Percentiles rank a stretch among this genome's conserved stretches.
Conservation (phyloP, 2,113 vertebrate genomes). For the Eonycteris spelaea region DNA sequence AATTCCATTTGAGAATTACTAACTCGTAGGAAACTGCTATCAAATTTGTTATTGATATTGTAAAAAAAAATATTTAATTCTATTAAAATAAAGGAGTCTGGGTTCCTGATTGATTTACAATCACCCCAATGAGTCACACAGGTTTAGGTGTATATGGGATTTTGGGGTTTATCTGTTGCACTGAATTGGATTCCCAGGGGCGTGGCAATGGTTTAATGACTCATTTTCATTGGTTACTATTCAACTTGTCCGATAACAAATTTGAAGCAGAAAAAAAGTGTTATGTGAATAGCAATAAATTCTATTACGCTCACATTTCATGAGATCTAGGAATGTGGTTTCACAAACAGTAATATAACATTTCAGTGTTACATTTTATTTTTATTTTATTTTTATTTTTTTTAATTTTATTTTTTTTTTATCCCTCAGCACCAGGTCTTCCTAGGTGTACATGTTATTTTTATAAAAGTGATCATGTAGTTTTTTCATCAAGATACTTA, state of each 20-base stretch:
- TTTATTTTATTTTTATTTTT: no score
- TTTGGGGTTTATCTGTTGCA: not conserved
- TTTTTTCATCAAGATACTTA: not conserved
- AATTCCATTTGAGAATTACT: not conserved
- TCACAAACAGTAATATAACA: not conserved
- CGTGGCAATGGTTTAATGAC: not conserved
- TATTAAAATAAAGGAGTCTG: not conserved
- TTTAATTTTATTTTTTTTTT: no score
- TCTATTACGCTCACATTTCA: not conserved
- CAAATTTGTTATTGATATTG: not conserved
- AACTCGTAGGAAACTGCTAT: not conserved
- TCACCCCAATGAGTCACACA: accelerated
- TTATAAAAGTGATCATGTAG: not conserved
- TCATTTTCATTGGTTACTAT: not conserved
- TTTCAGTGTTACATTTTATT: not conserved
- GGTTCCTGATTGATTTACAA: not conserved
- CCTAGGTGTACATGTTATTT: not conserved
- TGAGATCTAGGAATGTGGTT: not conserved
- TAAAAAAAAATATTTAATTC: not conserved
- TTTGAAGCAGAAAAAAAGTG: not conserved
- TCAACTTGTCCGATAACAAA: not conserved
- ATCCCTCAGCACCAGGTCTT: no score
- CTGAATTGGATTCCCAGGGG: not conserved
- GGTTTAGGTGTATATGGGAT: not conserved
- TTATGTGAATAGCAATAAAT: not conserved